These are phyloP conservation scores for Bombus breviceps DNA, from an alignment of 1,140 invertebrate species.

Conservation along the genomic window DNA sequence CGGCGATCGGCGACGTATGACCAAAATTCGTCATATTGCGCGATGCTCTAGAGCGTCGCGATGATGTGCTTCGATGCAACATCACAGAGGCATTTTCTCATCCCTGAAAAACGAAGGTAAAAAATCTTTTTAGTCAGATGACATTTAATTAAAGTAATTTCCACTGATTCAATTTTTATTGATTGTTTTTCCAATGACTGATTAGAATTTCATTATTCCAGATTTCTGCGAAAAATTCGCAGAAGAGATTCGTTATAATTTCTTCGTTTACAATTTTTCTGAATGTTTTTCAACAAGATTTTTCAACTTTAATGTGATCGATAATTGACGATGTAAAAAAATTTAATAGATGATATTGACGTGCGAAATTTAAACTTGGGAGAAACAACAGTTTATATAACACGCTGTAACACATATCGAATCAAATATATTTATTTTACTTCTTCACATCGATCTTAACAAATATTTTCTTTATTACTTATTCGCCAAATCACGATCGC, in stretches of 20 bases:
- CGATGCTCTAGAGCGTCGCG: slow-evolving; percentile 86
- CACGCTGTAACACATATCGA: no score
- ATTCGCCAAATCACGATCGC: not conserved
- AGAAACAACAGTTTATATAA: no score
- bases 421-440: not conserved
- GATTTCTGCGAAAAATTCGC: no score
- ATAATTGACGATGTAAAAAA: not conserved
- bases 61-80: slow-evolving; percentile 87
- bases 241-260: no score
- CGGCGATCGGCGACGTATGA: slow-evolving; percentile 70
- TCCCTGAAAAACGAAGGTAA: slow-evolving; percentile 56
- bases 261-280: not conserved
- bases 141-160: not conserved
- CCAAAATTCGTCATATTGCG: slow-evolving; percentile 86
- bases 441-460: no score
- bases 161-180: not conserved
- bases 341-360: no score
- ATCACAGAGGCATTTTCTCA: slow-evolving; percentile 79
- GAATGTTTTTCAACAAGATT: not conserved
- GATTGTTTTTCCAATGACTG: no score
- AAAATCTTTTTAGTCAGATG: not conserved
- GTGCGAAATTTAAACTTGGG: no score
- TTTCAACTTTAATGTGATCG: not conserved
- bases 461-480: no score
- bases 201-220: no score